phyloP scores from a whole-genome alignment of 2,888 invertebrate species.

The Lymantria dispar region DNA sequence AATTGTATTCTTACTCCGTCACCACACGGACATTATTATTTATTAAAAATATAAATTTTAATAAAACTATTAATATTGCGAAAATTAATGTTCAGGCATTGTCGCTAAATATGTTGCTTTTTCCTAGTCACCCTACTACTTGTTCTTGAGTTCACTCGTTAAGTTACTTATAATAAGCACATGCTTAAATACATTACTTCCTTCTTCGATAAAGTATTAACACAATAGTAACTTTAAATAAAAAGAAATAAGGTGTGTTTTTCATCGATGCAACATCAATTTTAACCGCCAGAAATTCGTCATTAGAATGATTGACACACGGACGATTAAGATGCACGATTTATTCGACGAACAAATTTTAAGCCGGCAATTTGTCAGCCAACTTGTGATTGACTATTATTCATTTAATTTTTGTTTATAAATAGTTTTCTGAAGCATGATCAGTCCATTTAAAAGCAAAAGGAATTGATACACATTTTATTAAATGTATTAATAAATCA shows the following conservation, averaged over 20 bases:
- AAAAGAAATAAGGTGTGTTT: slow-evolving; percentile 36
- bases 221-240: slow-evolving; percentile 33
- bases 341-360: slow-evolving; percentile 11
- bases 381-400: not conserved
- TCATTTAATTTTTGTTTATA: not conserved
- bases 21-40: no score
- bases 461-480: slow-evolving; percentile 1
- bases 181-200: slow-evolving; percentile 62
- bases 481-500: no score
- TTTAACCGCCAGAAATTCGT: slow-evolving; percentile 17
- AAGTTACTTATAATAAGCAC: slow-evolving; percentile 63
- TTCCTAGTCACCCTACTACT: slow-evolving; percentile 43
- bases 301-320: slow-evolving; percentile 20
- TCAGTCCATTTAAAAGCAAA: not conserved
- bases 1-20: no score
- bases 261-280: slow-evolving; percentile 6
- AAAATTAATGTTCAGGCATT: no score
- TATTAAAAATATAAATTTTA: no score
- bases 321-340: slow-evolving; percentile 7
- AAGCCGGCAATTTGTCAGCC: slow-evolving; percentile 2
- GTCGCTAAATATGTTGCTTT: not conserved
- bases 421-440: not conserved
- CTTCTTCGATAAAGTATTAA: slow-evolving; percentile 38
- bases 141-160: slow-evolving; percentile 46
- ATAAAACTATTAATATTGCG: no score